These are phyloP conservation scores for Rhynchonycteris naso DNA, from an alignment of 2,797 vertebrate species.

Conservation along the genomic window DNA sequence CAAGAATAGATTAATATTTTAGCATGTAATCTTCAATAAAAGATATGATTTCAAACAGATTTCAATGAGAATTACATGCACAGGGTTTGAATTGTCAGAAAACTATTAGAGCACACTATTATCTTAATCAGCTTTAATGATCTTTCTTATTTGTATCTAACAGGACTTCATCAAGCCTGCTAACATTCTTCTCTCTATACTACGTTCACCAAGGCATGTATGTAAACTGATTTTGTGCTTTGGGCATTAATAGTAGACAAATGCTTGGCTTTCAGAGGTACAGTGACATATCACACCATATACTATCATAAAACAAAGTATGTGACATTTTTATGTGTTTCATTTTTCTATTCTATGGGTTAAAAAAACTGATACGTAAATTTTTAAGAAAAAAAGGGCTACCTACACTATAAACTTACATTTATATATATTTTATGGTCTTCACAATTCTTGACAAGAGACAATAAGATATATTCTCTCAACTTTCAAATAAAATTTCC, in stretches of 20 bases:
- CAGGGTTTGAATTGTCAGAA: background rate
- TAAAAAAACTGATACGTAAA: conserved; percentile 48
- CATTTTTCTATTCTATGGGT: conserved; percentile 39
- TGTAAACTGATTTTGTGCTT: conserved; percentile 50
- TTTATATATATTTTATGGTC: conserved; percentile 41
- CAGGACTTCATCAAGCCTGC: background rate
- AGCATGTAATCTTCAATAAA: conserved; percentile 18
- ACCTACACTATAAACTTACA: conserved; percentile 46
- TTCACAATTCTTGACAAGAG: conserved; percentile 22
- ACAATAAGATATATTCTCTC: conserved; percentile 46
- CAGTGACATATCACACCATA: conserved; percentile 33
- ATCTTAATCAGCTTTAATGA: background rate
- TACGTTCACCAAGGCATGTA: background rate
- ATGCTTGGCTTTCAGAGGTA: conserved; percentile 40
- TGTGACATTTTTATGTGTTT: conserved; percentile 61
- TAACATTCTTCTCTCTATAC: background rate
- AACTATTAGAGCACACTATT: background rate
- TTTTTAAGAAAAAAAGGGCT: conserved; percentile 44
- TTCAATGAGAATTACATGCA: conserved; percentile 1
- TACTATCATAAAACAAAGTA: conserved; percentile 60
- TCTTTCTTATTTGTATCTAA: conserved; percentile 5
- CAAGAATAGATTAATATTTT: conserved; percentile 33
- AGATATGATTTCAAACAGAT: conserved; percentile 36
- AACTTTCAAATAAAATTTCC: conserved; percentile 58
- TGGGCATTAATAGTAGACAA: conserved; percentile 35